phyloP scores from a whole-genome alignment of 92 coral and sea anemone genomes.

The Diadumene lineata region DNA sequence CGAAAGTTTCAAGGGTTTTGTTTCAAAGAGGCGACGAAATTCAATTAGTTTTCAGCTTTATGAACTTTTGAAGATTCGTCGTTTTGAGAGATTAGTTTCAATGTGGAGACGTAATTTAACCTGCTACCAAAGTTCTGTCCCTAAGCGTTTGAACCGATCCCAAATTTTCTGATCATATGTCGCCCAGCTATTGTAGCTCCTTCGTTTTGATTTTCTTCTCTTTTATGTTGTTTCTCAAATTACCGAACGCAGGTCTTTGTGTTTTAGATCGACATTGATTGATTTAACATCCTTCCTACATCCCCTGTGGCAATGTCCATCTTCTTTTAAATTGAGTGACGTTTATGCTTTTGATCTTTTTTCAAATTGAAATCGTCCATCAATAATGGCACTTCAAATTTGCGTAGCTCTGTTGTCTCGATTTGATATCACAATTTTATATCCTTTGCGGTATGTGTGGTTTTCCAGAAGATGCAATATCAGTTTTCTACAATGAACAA shows the following conservation, averaged over 20 bases:
- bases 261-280: conserved; percentile 14
- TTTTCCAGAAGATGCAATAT: background rate
- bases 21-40: too few relatives aligned
- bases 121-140: too few relatives aligned
- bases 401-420: background rate
- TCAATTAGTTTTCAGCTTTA: too few relatives aligned
- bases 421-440: background rate
- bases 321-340: conserved; percentile 11
- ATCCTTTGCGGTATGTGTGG: background rate
- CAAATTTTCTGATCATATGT: too few relatives aligned
- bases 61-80: too few relatives aligned
- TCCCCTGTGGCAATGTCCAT: conserved; percentile 16
- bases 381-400: background rate
- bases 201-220: background rate
- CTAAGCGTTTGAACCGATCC: too few relatives aligned
- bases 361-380: background rate
- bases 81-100: too few relatives aligned
- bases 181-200: too few relatives aligned
- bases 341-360: conserved; percentile 8
- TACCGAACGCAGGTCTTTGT: background rate
- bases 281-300: conserved; percentile 15
- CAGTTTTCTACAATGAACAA: background rate
- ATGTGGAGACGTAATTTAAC: too few relatives aligned
- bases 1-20: too few relatives aligned
- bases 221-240: conserved; percentile 14